Evolutionary conservation across 2,113 vertebrate genomes (phyloP).

Genomic region (Vidua macroura): DNA sequence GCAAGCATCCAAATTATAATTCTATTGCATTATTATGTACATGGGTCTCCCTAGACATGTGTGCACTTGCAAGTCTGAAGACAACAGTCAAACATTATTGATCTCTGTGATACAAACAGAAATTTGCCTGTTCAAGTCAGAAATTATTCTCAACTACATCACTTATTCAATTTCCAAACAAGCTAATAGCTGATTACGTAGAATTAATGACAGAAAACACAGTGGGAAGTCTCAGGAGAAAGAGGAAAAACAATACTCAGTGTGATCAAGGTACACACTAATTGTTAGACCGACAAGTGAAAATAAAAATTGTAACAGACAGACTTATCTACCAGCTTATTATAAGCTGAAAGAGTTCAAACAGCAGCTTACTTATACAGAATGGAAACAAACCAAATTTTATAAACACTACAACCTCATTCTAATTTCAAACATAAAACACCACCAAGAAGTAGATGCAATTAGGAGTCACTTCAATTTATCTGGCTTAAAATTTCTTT

Average conservation of each 20-base stretch:
- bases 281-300: neutral
- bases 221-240: neutral
- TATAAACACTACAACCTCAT: neutral
- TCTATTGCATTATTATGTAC: neutral
- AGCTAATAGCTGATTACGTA: neutral
- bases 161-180: neutral
- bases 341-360: neutral
- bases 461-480: neutral
- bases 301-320: neutral
- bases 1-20: neutral
- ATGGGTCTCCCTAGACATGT: neutral
- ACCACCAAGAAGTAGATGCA: neutral
- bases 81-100: neutral
- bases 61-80: neutral
- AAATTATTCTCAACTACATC: neutral
- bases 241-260: neutral
- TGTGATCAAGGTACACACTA: neutral
- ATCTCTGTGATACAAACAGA: neutral
- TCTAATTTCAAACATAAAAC: neutral
- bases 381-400: neutral
- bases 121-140: neutral
- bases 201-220: neutral
- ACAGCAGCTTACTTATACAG: neutral
- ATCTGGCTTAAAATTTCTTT: neutral
- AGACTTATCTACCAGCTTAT: neutral